These are phyloP conservation scores for Daphoenositta chrysoptera DNA, from an alignment of 2,113 vertebrate species.

Conservation along the genomic window DNA sequence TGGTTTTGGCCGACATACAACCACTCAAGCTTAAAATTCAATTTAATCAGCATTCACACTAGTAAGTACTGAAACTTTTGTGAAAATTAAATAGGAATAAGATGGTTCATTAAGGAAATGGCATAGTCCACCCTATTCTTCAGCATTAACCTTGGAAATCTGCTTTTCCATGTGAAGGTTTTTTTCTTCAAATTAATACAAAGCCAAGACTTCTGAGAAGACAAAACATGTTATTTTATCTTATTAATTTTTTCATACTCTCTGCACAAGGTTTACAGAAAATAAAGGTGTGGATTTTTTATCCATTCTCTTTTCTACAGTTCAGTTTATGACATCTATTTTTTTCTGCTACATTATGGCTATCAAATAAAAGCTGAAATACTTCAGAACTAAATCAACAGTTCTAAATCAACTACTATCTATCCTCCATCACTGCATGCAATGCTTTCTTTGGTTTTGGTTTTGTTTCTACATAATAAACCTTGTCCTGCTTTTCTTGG, in stretches of 20 bases:
- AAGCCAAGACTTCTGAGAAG: not conserved
- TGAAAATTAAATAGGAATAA: not conserved
- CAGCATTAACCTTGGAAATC: not conserved
- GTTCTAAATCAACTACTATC: not conserved
- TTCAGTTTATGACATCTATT: not conserved
- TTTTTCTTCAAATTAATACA: not conserved
- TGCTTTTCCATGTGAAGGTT: not conserved
- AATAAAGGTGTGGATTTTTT: not conserved
- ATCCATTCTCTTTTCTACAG: not conserved
- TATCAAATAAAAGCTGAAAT: not conserved
- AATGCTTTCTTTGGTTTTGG: not conserved
- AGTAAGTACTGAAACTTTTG: not conserved
- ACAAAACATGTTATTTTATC: not conserved
- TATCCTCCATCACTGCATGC: not conserved
- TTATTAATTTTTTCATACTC: not conserved
- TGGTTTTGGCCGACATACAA: not conserved
- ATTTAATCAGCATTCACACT: not conserved
- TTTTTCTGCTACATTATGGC: not conserved
- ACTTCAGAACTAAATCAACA: not conserved
- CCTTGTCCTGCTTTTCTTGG: not conserved
- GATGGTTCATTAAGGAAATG: not conserved
- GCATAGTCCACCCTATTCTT: not conserved
- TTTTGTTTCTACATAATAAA: not conserved
- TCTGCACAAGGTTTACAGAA: not conserved
- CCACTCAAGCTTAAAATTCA: not conserved